A percentile compares a stretch with the other conserved stretches of the same genome.
Evolutionary conservation across 2,888 invertebrate species (phyloP).

Genomic region (Drosophila mimica): DNA sequence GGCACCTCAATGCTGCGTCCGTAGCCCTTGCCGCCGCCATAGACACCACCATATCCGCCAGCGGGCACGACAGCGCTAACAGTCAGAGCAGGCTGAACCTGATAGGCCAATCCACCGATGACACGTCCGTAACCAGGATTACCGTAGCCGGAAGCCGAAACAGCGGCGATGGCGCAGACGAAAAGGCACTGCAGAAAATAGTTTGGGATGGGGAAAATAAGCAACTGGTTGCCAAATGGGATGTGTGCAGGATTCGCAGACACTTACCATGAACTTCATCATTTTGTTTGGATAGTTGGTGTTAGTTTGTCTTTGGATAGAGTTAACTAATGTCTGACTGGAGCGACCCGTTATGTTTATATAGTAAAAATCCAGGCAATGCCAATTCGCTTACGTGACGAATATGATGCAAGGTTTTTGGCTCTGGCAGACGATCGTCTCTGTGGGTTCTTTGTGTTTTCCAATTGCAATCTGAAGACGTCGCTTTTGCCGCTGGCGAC

Average conservation of each 20-base stretch:
- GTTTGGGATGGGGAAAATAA: slow-evolving; percentile 4
- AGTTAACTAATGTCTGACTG: slow-evolving; percentile 68
- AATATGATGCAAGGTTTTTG: slow-evolving; percentile 67
- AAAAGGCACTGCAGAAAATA: slow-evolving; percentile 59
- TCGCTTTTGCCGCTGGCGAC: slow-evolving; percentile 48
- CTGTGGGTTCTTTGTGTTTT: slow-evolving; percentile 52
- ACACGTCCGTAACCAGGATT: slow-evolving; percentile 39
- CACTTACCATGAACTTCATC: slow-evolving; percentile 75
- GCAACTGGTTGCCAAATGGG: not conserved
- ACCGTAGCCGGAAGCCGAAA: slow-evolving; percentile 53
- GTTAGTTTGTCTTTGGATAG: slow-evolving; percentile 59
- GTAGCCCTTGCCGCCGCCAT: slow-evolving; percentile 23
- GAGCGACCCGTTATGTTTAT: slow-evolving; percentile 59
- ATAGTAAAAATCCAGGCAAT: slow-evolving; percentile 70
- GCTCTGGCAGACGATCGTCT: slow-evolving; percentile 50
- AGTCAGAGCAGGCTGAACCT: slow-evolving; percentile 71
- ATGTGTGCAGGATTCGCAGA: slow-evolving; percentile 19
- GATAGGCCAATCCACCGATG: slow-evolving; percentile 64
- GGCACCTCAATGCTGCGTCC: slow-evolving; percentile 51
- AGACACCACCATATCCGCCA: slow-evolving; percentile 50
- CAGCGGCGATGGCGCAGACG: slow-evolving; percentile 67
- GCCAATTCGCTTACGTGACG: slow-evolving; percentile 63
- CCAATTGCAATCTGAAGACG: slow-evolving; percentile 70
- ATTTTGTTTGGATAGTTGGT: slow-evolving; percentile 52
- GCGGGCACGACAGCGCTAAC: slow-evolving; percentile 61